These are phyloP conservation scores for Gari tellinella DNA, from an alignment of 2,888 invertebrate genomes.

Conservation along the genomic window DNA sequence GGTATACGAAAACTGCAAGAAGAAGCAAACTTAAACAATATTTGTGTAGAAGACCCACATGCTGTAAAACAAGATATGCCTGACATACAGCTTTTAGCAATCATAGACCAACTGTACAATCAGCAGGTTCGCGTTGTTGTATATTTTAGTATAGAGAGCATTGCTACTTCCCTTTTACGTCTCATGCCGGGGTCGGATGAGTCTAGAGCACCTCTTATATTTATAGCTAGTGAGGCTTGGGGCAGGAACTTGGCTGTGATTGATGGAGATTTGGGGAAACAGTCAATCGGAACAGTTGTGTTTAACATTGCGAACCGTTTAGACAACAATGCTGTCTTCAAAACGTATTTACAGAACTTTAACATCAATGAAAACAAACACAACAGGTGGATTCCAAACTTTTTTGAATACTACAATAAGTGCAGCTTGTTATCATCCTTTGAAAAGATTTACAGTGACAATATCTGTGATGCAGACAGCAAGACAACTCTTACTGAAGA, in stretches of 20 bases:
- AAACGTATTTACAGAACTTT: conserved; percentile 45
- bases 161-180: conserved; percentile 62
- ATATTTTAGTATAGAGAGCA: conserved; percentile 66
- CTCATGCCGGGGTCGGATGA: conserved; percentile 28
- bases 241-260: conserved; percentile 63
- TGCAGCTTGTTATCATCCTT: conserved; percentile 70
- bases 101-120: conserved; percentile 29
- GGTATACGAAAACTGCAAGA: conserved; percentile 62
- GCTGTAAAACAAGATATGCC: conserved; percentile 48
- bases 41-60: conserved; percentile 71
- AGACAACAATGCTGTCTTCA: conserved; percentile 37
- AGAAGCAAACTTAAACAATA: conserved; percentile 58
- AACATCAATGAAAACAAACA: conserved; percentile 21
- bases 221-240: conserved; percentile 77
- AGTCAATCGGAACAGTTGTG: conserved; percentile 68
- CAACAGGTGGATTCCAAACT: conserved; percentile 70
- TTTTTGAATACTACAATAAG: conserved; percentile 67
- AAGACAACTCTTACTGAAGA: conserved; percentile 15
- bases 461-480: conserved; percentile 20
- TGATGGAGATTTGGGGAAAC: conserved; percentile 37
- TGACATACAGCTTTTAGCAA: conserved; percentile 17
- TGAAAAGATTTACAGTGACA: conserved; percentile 37
- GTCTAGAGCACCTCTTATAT: conserved; percentile 43
- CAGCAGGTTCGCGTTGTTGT: conserved; percentile 63
- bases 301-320: conserved; percentile 59